Conservation (phyloP, 2,113 vertebrate genomes). For the Archilochus colubris region DNA sequence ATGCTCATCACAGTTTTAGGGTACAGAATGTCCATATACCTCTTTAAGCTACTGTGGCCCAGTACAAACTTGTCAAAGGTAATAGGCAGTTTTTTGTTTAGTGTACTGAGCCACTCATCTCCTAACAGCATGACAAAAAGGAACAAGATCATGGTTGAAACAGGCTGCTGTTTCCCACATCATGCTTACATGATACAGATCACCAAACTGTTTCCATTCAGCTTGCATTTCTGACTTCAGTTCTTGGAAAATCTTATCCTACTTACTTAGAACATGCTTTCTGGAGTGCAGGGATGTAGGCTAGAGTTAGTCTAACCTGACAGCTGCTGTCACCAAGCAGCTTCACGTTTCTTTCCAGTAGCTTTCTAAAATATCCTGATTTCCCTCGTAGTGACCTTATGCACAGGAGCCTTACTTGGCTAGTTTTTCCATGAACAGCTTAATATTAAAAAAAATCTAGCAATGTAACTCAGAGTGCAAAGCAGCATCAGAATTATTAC, state of each 20-base stretch:
- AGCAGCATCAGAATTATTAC: neutral
- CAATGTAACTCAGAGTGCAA: neutral
- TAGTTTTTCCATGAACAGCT: neutral
- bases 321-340: neutral
- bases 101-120: neutral
- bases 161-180: neutral
- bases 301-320: neutral
- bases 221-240: neutral
- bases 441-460: neutral
- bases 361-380: neutral
- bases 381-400: neutral
- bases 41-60: neutral
- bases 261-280: neutral
- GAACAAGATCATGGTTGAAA: neutral
- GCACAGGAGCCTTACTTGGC: neutral
- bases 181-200: neutral
- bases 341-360: neutral
- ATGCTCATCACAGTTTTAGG: neutral
- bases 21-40: neutral
- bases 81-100: neutral
- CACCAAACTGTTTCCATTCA: neutral
- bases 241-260: neutral
- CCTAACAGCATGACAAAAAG: neutral
- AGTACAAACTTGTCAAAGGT: neutral
- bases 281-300: neutral